Evolutionary conservation across 2,888 invertebrate species (phyloP).

Genomic region (Hirudinaria manillensis): DNA sequence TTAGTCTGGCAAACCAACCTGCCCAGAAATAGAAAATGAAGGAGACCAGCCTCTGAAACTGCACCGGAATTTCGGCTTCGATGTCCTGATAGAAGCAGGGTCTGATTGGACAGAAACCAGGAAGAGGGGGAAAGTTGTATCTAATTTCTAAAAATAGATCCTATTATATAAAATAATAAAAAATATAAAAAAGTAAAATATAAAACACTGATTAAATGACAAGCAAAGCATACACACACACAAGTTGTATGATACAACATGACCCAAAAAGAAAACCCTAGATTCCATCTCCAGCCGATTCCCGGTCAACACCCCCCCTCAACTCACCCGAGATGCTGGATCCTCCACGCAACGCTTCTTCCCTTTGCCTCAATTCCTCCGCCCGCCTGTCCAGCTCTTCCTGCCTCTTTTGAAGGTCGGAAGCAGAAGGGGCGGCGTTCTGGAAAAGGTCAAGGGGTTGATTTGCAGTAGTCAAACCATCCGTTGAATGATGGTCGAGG

Average conservation of each 20-base stretch:
- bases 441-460: not conserved
- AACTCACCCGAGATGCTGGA: not conserved
- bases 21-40: slow-evolving; percentile 26
- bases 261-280: too few species aligned
- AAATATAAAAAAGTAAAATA: not conserved
- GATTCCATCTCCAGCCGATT: too few species aligned
- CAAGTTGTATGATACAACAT: too few species aligned
- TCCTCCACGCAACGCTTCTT: slow-evolving; percentile 4
- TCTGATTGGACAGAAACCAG: slow-evolving; percentile 18
- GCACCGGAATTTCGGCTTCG: slow-evolving; percentile 24
- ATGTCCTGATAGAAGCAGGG: slow-evolving; percentile 27
- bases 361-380: slow-evolving; percentile 7
- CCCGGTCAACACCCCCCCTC: too few species aligned
- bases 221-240: too few species aligned
- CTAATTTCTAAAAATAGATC: not conserved
- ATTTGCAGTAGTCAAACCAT: not conserved
- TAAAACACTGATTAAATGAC: not conserved
- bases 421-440: not conserved
- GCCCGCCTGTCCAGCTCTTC: slow-evolving; percentile 19
- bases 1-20: not conserved
- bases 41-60: slow-evolving; percentile 24
- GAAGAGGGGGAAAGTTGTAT: slow-evolving; percentile 25
- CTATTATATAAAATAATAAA: not conserved
- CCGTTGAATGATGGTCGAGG: not conserved
- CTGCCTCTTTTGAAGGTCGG: slow-evolving; percentile 19